Evolutionary conservation across 2,888 invertebrate genomes (phyloP).

Genomic region (Sussaba pulchella): DNA sequence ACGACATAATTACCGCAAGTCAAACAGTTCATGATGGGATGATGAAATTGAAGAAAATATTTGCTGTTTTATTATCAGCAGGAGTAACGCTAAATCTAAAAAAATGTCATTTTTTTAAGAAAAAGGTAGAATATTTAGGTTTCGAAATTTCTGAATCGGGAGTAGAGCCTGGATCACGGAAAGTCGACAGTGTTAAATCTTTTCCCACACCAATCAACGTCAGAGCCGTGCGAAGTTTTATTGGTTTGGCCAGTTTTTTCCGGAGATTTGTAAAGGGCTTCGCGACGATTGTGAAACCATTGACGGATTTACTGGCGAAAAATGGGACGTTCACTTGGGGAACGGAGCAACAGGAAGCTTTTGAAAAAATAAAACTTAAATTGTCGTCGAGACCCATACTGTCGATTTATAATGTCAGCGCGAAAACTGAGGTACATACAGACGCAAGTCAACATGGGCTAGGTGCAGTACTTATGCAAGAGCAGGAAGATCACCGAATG

Average conservation of each 20-base stretch:
- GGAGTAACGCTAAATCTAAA: not conserved
- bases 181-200: not conserved
- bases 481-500: constrained; percentile 47
- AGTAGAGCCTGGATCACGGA: not conserved
- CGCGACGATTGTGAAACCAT: constrained; percentile 70
- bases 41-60: not conserved
- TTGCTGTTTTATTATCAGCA: not conserved
- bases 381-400: constrained; percentile 66
- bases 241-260: constrained; percentile 67
- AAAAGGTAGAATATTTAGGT: not conserved
- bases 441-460: constrained; percentile 77
- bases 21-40: not conserved
- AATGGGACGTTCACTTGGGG: constrained; percentile 66
- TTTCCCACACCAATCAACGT: not conserved
- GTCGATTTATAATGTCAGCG: constrained; percentile 70
- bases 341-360: constrained; percentile 36
- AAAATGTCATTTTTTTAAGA: constrained; percentile 10
- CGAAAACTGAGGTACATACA: constrained; percentile 76
- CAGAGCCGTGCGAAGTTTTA: constrained; percentile 7
- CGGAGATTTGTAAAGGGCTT: constrained; percentile 73
- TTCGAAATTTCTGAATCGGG: constrained; percentile 4
- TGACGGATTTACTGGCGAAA: constrained; percentile 73
- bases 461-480: constrained; percentile 77
- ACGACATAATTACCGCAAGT: no score
- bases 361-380: not conserved